These are phyloP conservation scores for Heptranchias perlo DNA, from an alignment of 2,113 vertebrate species.

Conservation along the genomic window DNA sequence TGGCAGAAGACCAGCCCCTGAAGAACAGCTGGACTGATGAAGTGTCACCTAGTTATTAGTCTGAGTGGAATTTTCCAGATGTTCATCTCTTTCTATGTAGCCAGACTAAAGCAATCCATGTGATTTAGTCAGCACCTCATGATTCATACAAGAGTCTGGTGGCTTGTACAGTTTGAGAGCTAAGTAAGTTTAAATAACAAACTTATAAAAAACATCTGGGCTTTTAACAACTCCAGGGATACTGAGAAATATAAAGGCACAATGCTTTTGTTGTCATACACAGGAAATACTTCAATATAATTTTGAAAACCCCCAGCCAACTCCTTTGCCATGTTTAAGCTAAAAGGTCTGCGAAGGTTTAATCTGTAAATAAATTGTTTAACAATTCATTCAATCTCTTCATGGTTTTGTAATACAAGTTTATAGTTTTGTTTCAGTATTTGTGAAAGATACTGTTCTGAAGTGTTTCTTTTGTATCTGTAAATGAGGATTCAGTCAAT, in stretches of 20 bases:
- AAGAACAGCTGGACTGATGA: neutral
- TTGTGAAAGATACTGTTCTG: neutral
- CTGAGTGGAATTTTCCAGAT: slow-evolving; percentile 30
- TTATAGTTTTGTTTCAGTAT: neutral
- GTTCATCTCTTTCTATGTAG: neutral
- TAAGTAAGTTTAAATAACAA: neutral
- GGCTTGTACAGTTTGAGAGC: neutral
- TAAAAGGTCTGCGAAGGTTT: neutral
- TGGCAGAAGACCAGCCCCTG: neutral
- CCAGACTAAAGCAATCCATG: neutral
- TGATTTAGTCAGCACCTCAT: neutral
- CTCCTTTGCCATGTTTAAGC: neutral
- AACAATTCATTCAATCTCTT: neutral
- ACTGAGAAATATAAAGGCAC: neutral
- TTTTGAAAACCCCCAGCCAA: neutral
- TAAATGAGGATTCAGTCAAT: neutral
- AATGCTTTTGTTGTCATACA: neutral
- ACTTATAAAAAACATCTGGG: slow-evolving; percentile 8
- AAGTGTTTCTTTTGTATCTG: neutral
- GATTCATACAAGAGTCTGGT: neutral
- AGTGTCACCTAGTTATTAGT: neutral
- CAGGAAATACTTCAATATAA: neutral
- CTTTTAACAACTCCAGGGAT: neutral
- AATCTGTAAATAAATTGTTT: neutral
- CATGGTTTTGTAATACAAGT: neutral